Base-by-base conservation (phyloP, 1,140 invertebrate species). In the Danaus melanippus region DNA sequence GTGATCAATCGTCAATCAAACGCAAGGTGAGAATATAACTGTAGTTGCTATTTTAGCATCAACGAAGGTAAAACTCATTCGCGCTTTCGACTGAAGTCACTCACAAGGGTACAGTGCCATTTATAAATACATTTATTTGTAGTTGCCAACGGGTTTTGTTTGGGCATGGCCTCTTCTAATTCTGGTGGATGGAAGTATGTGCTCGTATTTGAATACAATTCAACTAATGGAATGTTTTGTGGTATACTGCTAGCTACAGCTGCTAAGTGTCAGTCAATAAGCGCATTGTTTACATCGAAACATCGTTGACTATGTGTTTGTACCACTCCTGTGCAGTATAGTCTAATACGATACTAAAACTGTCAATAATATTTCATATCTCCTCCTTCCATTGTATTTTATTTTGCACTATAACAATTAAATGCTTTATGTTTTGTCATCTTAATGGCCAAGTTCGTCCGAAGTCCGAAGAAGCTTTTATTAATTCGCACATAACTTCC, bases 1-100 rank as follows among this genome's bases (percentile, higher is more conserved):
- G 81, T 73, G 78, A 86, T 84, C 79, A 77, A 86, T 86, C 81
- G 77, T 86, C 81, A 86, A 86, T 86, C 81, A 86, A 86, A 83
- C 65, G 76, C 83, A 84, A 84, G 81, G 84, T 79, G 77, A 86
- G 78, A 84, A 81, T 83, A 68, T 79, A 78, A 84, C 79, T 78
- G 71, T 62, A 71, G 65, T 56, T 72, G 76, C 83, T 86, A 84
- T 86, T 86, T 86, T 86, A 81, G 79, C 75, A 76, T 76, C 75
- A 76, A 76, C 78, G 83, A 86, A 86, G 83, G 83, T 83, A 86
- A 86, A 77, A 83, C 69, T 76, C 74, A 83, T 84, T 80, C 71
- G 71, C 75, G 78, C 79, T 84, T 86, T 86, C 83, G 63, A 74
- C 74, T 80, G 76, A 75, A 81, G 64, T 79, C 79, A 81, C 83